Conservation (phyloP, 2,888 invertebrate genomes). For the Drosophila trichaetosa region DNA sequence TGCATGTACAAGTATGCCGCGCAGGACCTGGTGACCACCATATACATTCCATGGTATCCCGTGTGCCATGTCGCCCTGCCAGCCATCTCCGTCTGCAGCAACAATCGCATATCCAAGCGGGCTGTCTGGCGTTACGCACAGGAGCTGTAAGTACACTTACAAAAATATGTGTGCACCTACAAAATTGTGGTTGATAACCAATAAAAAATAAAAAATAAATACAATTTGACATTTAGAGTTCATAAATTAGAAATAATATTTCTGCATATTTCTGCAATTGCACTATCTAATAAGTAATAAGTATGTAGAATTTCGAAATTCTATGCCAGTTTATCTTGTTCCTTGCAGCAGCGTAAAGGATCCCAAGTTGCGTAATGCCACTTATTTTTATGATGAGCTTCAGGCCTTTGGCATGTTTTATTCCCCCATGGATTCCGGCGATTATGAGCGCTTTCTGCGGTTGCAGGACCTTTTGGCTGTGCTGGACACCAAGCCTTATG, state of each 20-base stretch:
- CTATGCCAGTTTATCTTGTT: background rate
- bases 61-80: slow-evolving; percentile 87
- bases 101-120: slow-evolving; percentile 86
- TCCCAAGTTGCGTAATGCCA: slow-evolving; percentile 47
- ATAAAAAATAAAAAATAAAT: background rate
- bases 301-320: too few relatives aligned
- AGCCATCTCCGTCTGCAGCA: slow-evolving; percentile 87
- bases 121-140: slow-evolving; percentile 81
- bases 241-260: background rate
- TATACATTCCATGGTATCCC: slow-evolving; percentile 84
- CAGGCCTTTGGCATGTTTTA: slow-evolving; percentile 73
- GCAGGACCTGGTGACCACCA: slow-evolving; percentile 68
- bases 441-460: slow-evolving; percentile 64
- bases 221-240: background rate
- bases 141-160: slow-evolving; percentile 79
- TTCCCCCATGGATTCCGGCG: slow-evolving; percentile 42
- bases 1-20: slow-evolving; percentile 58
- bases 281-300: too few relatives aligned
- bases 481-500: slow-evolving; percentile 70
- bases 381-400: slow-evolving; percentile 68
- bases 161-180: background rate
- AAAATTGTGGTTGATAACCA: background rate
- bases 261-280: too few relatives aligned
- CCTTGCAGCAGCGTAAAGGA: slow-evolving; percentile 61
- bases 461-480: slow-evolving; percentile 80